These are phyloP conservation scores for Casuarius casuarius DNA, from an alignment of 2,113 vertebrate genomes.

Conservation along the genomic window DNA sequence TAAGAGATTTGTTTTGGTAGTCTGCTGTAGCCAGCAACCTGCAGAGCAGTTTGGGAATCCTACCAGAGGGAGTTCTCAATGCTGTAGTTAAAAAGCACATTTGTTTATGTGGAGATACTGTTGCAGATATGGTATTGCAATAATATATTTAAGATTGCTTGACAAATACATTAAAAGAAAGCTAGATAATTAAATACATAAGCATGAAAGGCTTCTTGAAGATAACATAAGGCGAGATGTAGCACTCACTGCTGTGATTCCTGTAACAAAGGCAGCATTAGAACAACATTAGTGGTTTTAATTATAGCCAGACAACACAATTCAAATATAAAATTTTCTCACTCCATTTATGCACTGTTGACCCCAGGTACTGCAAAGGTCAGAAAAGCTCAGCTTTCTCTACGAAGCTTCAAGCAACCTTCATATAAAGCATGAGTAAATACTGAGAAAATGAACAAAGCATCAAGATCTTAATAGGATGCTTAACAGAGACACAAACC, in stretches of 20 bases:
- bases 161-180: slow-evolving; percentile 52
- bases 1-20: slow-evolving; percentile 91
- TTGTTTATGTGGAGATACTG: slow-evolving; percentile 62
- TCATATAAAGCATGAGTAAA: not conserved
- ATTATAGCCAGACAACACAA: slow-evolving; percentile 40
- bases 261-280: slow-evolving; percentile 48
- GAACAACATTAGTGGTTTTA: slow-evolving; percentile 32
- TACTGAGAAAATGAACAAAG: not conserved
- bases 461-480: not conserved
- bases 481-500: not conserved
- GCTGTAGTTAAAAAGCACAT: slow-evolving; percentile 75
- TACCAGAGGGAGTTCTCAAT: slow-evolving; percentile 79
- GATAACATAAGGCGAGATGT: slow-evolving; percentile 46
- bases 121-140: slow-evolving; percentile 63
- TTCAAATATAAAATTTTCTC: slow-evolving; percentile 24
- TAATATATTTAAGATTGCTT: slow-evolving; percentile 57
- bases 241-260: not conserved
- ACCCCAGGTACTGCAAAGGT: not conserved
- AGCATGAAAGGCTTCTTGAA: slow-evolving; percentile 58
- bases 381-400: not conserved
- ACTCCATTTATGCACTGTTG: not conserved
- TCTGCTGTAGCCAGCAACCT: slow-evolving; percentile 85
- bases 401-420: not conserved
- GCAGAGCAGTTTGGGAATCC: slow-evolving; percentile 87
- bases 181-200: slow-evolving; percentile 44